Base-by-base conservation (phyloP, 2,888 invertebrate species). In the Eucera pruinosa region DNA sequence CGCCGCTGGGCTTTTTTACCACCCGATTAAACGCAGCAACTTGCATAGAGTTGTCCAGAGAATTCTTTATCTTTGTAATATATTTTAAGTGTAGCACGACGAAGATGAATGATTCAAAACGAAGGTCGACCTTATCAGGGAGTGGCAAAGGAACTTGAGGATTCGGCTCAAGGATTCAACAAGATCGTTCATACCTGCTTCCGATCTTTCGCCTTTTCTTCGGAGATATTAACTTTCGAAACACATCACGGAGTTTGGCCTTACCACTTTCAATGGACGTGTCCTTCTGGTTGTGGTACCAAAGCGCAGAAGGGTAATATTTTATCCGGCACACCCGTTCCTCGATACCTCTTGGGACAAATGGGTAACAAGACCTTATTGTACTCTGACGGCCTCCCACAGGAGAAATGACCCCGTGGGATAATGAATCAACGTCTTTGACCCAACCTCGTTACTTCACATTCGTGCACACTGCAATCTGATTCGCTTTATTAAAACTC, bases 221-320 rank as follows among this genome's bases (percentile, higher is more conserved):
- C 83, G 76, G 81, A 82, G 81, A 85, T 82, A 75, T 84, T 81
- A 79, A 87, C 82, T 88, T 87, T 86, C 87, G 82, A 86, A 88
- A 88, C 75, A 88, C 75, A 78, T 76, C 76, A 55, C 60, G 23
- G 43, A n/a, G 65, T 45, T 20, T 33, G 75, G 25, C 82, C 82
- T 81, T 61, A 61, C 57, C 41, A 41, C 23, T 52, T 27, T 11
- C 39, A 25, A 15, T 41, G 27, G 25, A 25, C 25, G 20, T 9
- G 48, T 62, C 41, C 62, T 61, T 57, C 64, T 45, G 57, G 15
- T 9, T 47, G 36, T 43, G 52, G n/a, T 27, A n/a, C 64, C 43
- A 9, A n/a, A 9, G 9, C 9, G 9, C 9, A 11, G 20, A 9
- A 18, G 18, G 50, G 18, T 50, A 41, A 52, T 41, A 23, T 48